Evolutionary conservation across 2,797 vertebrate species (phyloP).

Genomic region (Manis crassicaudata): DNA sequence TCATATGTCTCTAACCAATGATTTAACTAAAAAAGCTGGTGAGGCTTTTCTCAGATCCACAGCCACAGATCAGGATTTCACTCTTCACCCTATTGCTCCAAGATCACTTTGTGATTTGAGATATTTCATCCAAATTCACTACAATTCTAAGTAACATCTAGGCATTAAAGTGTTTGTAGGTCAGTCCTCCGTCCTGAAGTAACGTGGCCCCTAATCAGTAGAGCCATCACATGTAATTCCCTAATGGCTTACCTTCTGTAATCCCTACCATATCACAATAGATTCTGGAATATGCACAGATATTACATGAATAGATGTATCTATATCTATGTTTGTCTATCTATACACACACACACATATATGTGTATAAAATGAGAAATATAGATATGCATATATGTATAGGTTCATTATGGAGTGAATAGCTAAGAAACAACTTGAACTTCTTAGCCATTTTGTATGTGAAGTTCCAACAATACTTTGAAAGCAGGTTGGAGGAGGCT

Average conservation of each 20-base stretch:
- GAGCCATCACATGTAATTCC: neutral
- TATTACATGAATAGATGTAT: neutral
- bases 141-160: neutral
- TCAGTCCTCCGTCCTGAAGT: neutral
- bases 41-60: neutral
- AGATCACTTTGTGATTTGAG: neutral
- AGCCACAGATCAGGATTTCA: neutral
- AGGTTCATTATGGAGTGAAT: neutral
- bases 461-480: neutral
- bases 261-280: neutral
- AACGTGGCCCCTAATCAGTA: neutral
- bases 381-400: neutral
- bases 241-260: neutral
- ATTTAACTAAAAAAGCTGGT: neutral
- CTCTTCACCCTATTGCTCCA: neutral
- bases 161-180: neutral
- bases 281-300: neutral
- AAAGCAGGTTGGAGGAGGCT: neutral
- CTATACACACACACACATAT: neutral
- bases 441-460: neutral
- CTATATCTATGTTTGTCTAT: neutral
- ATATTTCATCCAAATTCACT: neutral
- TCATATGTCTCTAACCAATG: neutral
- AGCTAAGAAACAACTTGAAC: neutral
- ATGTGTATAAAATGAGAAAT: neutral